A percentile compares a stretch with the other conserved stretches of the same genome.
Evolutionary conservation across 2,113 vertebrate genomes (phyloP).

Genomic region (Meleagris gallopavo): DNA sequence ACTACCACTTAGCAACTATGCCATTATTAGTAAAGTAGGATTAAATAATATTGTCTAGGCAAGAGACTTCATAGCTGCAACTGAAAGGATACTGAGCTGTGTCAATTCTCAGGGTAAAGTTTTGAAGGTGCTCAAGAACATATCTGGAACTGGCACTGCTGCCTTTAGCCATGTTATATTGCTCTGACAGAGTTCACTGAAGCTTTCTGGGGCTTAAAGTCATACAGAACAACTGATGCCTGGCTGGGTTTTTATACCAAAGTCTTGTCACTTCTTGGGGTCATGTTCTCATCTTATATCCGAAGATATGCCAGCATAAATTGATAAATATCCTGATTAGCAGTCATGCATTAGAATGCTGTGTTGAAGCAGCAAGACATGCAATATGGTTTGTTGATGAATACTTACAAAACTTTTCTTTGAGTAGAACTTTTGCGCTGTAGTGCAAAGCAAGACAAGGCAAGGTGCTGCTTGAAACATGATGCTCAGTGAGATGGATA

Average conservation of each 20-base stretch:
- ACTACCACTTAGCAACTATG: constrained; percentile 44
- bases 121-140: background rate
- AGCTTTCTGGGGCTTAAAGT: background rate
- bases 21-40: constrained; percentile 55
- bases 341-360: fast-evolving
- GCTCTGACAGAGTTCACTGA: background rate
- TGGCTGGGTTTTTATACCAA: background rate
- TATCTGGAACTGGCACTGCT: fast-evolving
- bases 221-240: fast-evolving
- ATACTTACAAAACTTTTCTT: background rate
- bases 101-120: background rate
- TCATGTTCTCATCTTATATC: background rate
- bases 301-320: background rate
- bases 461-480: fast-evolving
- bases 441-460: background rate
- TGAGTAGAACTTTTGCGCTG: background rate
- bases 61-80: constrained; percentile 15
- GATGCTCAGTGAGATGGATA: background rate
- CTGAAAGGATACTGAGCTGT: background rate
- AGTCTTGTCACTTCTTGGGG: fast-evolving
- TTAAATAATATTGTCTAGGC: constrained; percentile 42
- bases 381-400: background rate
- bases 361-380: background rate
- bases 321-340: background rate
- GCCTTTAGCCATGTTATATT: background rate